These are phyloP conservation scores for Tetrax tetrax DNA, from an alignment of 2,113 vertebrate species.

Conservation along the genomic window DNA sequence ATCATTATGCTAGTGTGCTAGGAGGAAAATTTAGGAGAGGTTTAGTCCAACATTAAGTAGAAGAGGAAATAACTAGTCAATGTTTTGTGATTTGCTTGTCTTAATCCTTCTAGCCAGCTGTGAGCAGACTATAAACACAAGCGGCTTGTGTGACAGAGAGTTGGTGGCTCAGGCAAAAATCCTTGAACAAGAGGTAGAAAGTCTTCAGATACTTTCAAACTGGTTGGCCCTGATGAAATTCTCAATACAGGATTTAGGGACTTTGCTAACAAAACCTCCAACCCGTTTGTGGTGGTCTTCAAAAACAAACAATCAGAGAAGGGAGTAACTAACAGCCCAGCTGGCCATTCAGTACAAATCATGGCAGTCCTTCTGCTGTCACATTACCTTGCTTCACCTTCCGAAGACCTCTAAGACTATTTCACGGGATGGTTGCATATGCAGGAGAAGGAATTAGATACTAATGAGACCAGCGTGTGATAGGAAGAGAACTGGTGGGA, in stretches of 20 bases:
- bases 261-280: not conserved
- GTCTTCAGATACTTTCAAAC: not conserved
- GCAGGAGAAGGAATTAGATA: not conserved
- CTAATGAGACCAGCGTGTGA: not conserved
- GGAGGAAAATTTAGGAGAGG: not conserved
- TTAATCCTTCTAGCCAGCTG: not conserved
- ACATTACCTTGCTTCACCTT: not conserved
- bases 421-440: not conserved
- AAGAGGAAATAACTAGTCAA: slow-evolving; percentile 21
- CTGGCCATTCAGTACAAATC: not conserved
- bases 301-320: not conserved
- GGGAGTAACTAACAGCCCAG: not conserved
- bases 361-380: not conserved
- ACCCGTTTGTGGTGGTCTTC: not conserved
- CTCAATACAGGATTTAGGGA: not conserved
- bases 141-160: not conserved
- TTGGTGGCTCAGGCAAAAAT: not conserved
- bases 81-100: slow-evolving; percentile 18
- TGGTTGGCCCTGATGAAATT: not conserved
- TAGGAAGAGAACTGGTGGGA: not conserved
- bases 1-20: not conserved
- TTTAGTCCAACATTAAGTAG: not conserved
- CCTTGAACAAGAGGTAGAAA: not conserved
- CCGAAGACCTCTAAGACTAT: not conserved
- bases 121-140: slow-evolving; percentile 21